Evolutionary conservation across 64 coral and sea anemone species (phyloP), one percentile per base, ranked within the genome.

Genomic region (Actinia tenebrosa): DNA sequence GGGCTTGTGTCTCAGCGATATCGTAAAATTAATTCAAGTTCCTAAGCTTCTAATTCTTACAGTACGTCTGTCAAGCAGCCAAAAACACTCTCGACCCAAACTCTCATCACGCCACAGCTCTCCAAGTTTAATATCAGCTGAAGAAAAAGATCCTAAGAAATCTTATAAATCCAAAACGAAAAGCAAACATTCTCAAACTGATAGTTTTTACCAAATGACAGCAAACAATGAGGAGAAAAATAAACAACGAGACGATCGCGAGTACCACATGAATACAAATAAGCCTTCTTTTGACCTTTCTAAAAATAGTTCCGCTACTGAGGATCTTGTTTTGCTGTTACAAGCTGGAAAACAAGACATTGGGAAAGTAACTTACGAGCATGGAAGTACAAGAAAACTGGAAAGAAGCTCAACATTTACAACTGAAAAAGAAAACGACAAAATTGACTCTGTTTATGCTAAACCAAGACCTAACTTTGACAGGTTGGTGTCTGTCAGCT

Each of bases 11-110:
- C 62, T 96, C 43, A 71, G 84, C 20, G 94, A 96, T 88, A 88
- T 96, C 5, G 94, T 96, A 27, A 88, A 90, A 54, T 86, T 96
- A 77, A 96, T 96, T 96, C 94, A 96, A 88, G 86, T 87, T 61
- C 94, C 91, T 7, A 92, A 83, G 46, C 86, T 77, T 27, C 25
- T 96, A 47, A 96, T 93, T 88, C 86, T 96, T 53, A 96, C 91
- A 16, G 87, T 96, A 53, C 69, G 72, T 5, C 60, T 22, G 47
- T 47, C 27, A 81, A 47, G 22, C 79, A 45, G 79, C 16, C 44
- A 22, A 16, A 44, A 25, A 50, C 17, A 53, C 6, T 16, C 44
- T 52, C n/a, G 79, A 52, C 79, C 79, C 43, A 53, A 53, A 81
- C 17, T 81, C 3, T 53, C 43, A 19, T 50, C 79, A 50, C 79